phyloP scores from a whole-genome alignment of 1,140 invertebrate species.

The Stegodyphus dumicola region DNA sequence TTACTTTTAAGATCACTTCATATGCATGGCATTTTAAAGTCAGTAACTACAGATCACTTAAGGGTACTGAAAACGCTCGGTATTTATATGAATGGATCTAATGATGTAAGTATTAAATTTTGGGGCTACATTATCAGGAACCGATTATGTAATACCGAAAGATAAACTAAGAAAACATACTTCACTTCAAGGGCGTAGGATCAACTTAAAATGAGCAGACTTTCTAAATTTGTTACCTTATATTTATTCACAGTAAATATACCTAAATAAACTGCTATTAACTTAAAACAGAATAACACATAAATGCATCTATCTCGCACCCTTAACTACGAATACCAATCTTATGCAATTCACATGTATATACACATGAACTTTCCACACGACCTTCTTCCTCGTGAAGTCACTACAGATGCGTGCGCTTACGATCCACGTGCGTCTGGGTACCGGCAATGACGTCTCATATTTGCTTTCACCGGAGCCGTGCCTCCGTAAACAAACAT shows the following conservation, averaged over 20 bases:
- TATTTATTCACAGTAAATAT: neutral
- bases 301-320: neutral
- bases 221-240: neutral
- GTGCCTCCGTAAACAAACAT: constrained; percentile 19
- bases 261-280: neutral
- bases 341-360: too few species aligned
- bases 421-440: constrained; percentile 48
- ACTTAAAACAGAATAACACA: neutral
- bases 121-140: neutral
- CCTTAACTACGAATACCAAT: neutral
- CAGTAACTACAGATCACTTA: too few species aligned
- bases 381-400: constrained; percentile 54
- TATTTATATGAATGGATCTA: too few species aligned
- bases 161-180: constrained; percentile 27
- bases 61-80: too few species aligned
- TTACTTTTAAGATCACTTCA: too few species aligned
- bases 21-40: too few species aligned
- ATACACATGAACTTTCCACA: constrained; percentile 55
- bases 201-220: constrained; percentile 6
- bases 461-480: neutral
- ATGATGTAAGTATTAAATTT: too few species aligned
- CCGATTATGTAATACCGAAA: constrained; percentile 28
- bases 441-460: constrained; percentile 35
- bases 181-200: constrained; percentile 41
- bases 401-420: constrained; percentile 52